Percentiles rank a stretch among this genome's conserved stretches.
phyloP scores from a whole-genome alignment of 1,140 invertebrate species.

The Lepidotrigona ventralis region DNA sequence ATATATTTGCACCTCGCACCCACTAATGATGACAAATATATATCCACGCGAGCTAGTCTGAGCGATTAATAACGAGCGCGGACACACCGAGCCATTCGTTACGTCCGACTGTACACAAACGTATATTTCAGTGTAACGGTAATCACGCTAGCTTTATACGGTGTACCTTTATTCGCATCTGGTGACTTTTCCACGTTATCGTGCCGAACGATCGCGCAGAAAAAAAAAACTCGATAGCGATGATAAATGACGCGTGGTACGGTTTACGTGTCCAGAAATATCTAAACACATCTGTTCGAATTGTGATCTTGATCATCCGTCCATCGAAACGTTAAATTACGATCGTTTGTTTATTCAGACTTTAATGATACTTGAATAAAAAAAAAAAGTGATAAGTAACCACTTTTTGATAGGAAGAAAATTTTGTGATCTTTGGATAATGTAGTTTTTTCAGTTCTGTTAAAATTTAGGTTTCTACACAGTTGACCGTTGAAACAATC shows the following conservation, averaged over 20 bases:
- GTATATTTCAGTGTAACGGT: constrained; percentile 62
- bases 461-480: background rate
- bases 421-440: background rate
- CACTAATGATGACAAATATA: constrained; percentile 68
- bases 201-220: background rate
- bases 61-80: constrained; percentile 60
- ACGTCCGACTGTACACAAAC: constrained; percentile 59
- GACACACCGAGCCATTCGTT: constrained; percentile 63
- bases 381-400: too few relatives aligned
- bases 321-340: background rate
- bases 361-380: too few relatives aligned
- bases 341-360: background rate
- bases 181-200: constrained; percentile 12
- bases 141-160: constrained; percentile 49
- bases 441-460: background rate
- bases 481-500: too few relatives aligned
- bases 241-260: constrained; percentile 13
- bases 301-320: background rate
- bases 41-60: constrained; percentile 50
- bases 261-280: background rate
- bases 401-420: background rate
- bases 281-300: background rate
- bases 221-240: background rate
- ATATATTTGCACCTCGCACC: constrained; percentile 54
- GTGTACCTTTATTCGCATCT: constrained; percentile 30